Conservation (phyloP, 2,888 invertebrate genomes). For the Himalopsyche kuldschensis region DNA sequence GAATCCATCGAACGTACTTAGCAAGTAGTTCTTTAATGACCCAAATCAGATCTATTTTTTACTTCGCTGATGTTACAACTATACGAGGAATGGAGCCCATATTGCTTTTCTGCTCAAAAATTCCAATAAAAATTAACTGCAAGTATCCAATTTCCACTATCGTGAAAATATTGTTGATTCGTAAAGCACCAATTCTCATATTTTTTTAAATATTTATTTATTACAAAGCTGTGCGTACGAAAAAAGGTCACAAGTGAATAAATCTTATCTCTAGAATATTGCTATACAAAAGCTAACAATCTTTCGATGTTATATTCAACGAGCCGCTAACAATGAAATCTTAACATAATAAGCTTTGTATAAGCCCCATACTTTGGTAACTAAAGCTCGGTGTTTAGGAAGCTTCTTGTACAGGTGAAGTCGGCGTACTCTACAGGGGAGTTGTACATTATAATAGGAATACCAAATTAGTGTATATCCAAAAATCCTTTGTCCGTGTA, state of each 20-base stretch:
- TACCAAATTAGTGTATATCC: slow-evolving; percentile 16
- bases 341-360: slow-evolving; percentile 17
- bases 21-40: no score
- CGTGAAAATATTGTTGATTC: no score
- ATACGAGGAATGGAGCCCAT: no score
- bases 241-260: background rate
- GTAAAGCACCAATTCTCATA: background rate
- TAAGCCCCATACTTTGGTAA: slow-evolving; percentile 18
- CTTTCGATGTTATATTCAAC: slow-evolving; percentile 18
- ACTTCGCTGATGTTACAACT: no score
- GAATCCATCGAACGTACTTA: no score
- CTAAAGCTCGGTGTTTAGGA: slow-evolving; percentile 16
- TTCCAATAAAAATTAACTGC: no score
- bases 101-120: no score
- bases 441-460: slow-evolving; percentile 18
- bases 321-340: slow-evolving; percentile 26
- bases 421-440: background rate
- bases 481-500: background rate
- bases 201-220: background rate
- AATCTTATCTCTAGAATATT: background rate
- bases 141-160: no score
- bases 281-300: slow-evolving; percentile 4
- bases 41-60: no score
- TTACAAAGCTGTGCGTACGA: background rate
- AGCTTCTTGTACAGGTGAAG: slow-evolving; percentile 15